A percentile compares a stretch with the other conserved stretches of the same genome.
phyloP scores from a whole-genome alignment of 37 sponge, comb jelly and placozoan genomes.

The Eunapius fragilis region DNA sequence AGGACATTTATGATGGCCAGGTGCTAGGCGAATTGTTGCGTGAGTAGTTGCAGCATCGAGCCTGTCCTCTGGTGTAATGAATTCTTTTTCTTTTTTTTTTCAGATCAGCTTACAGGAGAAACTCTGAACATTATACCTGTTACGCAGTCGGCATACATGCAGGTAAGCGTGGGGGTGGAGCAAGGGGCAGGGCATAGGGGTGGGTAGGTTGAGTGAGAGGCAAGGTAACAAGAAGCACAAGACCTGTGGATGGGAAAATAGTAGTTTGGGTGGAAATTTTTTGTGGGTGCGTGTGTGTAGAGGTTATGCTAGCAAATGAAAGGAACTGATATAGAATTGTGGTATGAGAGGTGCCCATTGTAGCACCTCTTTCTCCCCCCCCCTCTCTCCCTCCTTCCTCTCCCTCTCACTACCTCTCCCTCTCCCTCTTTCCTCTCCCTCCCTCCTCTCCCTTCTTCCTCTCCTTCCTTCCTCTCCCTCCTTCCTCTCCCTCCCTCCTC shows the following conservation, averaged over 20 bases:
- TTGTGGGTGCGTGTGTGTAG: not conserved
- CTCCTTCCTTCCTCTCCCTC: no score
- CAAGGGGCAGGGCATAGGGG: not conserved
- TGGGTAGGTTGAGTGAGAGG: not conserved
- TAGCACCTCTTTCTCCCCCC: no score
- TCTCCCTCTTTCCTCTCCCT: no score
- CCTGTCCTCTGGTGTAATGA: not conserved
- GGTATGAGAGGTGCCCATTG: not conserved
- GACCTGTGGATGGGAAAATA: no score
- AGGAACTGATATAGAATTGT: not conserved
- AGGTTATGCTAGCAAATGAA: not conserved
- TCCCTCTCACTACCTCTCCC: no score
- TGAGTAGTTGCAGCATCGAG: conserved; percentile 19
- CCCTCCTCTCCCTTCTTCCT: no score
- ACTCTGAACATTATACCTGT: conserved; percentile 35
- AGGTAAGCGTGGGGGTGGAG: conserved; percentile 1
- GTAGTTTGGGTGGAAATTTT: not conserved
- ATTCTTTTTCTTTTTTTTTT: not conserved
- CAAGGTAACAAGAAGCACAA: not conserved
- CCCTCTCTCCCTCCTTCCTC: no score
- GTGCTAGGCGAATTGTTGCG: conserved; percentile 88
- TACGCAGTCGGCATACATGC: conserved; percentile 61
- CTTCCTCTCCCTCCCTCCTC: no score
- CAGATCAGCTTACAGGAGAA: conserved; percentile 30
- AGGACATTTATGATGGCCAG: conserved; percentile 96